A percentile compares a stretch with the other conserved stretches of the same genome.
Evolutionary conservation across 2,113 vertebrate species (phyloP).

Genomic region (Chascanopsetta lugubris): DNA sequence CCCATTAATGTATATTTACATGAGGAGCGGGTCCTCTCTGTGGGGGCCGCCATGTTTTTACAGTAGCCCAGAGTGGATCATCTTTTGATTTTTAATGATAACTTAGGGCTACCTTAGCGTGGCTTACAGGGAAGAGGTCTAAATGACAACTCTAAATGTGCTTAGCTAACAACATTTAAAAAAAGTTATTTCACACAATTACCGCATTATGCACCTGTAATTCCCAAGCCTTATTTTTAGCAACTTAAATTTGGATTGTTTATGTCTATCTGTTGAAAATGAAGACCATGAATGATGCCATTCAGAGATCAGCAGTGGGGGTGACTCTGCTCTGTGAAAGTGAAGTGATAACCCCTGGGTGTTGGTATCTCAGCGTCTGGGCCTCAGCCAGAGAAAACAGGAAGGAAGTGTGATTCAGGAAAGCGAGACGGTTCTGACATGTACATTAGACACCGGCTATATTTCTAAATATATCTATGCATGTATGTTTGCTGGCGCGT

Average conservation of each 20-base stretch:
- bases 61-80: too few species aligned
- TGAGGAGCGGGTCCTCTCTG: too few species aligned
- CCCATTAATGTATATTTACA: too few species aligned
- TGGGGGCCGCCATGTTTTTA: too few species aligned
- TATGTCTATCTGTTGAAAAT: background rate
- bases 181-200: too few species aligned
- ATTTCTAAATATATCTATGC: constrained; percentile 5
- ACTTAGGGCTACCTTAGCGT: too few species aligned
- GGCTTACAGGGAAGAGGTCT: too few species aligned
- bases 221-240: background rate
- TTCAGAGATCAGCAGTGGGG: constrained; percentile 30
- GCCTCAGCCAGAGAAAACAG: constrained; percentile 53
- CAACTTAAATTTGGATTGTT: background rate
- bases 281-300: constrained; percentile 49
- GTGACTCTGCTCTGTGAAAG: constrained; percentile 43
- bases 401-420: constrained; percentile 52
- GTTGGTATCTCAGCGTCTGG: constrained; percentile 47
- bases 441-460: constrained; percentile 25
- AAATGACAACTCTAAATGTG: too few species aligned
- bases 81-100: too few species aligned
- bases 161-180: too few species aligned
- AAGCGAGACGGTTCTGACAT: background rate
- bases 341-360: constrained; percentile 56
- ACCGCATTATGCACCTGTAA: constrained; percentile 1
- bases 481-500: too few species aligned